Evolutionary conservation across 2,888 invertebrate species (phyloP).

Genomic region (Pandemis cinnamomeana): DNA sequence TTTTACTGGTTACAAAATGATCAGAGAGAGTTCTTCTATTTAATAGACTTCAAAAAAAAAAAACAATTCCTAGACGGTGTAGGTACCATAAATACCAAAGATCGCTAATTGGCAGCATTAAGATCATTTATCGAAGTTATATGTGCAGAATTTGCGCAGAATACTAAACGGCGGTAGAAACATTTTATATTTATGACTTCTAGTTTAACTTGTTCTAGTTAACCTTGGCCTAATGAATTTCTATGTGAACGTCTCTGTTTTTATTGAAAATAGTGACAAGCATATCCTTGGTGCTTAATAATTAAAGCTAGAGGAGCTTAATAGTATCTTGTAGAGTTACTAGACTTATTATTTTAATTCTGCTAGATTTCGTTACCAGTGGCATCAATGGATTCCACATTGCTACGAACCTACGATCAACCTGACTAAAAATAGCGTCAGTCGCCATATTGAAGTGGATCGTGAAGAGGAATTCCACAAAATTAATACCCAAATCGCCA

Average conservation of each 20-base stretch:
- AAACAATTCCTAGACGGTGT: neutral
- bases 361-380: neutral
- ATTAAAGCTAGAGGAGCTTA: neutral
- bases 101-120: neutral
- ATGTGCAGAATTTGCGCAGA: neutral
- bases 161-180: conserved; percentile 6
- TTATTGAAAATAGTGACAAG: neutral
- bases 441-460: neutral
- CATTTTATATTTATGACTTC: conserved; percentile 19
- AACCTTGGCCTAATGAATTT: conserved; percentile 39
- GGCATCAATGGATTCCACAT: neutral
- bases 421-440: neutral
- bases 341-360: neutral
- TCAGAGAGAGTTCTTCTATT: neutral
- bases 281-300: neutral
- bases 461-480: neutral
- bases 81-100: neutral
- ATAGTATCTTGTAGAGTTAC: neutral
- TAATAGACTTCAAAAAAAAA: neutral
- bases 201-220: conserved; percentile 34
- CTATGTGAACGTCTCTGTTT: conserved; percentile 15
- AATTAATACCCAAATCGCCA: neutral
- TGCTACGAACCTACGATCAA: too few relatives aligned
- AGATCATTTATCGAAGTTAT: conserved; percentile 1
- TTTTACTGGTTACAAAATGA: neutral